A percentile compares a stretch with the other conserved stretches of the same genome.
These are phyloP conservation scores for Arvicanthis niloticus DNA, from an alignment of 2,113 vertebrate genomes.

Conservation along the genomic window DNA sequence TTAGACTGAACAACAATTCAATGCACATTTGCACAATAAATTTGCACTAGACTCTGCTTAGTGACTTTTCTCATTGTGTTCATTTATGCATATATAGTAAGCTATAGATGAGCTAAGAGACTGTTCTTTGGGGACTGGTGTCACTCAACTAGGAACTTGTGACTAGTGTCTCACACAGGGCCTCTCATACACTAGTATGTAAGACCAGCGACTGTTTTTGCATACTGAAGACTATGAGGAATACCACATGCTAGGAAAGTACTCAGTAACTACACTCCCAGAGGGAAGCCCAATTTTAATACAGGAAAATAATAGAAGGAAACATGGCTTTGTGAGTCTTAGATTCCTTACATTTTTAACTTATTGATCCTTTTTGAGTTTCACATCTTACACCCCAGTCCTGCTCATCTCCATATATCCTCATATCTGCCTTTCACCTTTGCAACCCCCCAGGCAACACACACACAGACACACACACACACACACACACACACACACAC, in stretches of 20 bases:
- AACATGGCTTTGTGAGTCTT: neutral
- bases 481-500: too few relatives aligned
- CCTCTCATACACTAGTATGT: neutral
- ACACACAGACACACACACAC: too few relatives aligned
- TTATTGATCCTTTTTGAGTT: neutral
- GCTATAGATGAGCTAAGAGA: neutral
- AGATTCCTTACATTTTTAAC: neutral
- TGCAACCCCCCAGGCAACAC: neutral
- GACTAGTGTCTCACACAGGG: neutral
- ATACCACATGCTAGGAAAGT: neutral
- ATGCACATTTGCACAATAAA: neutral
- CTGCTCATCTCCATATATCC: neutral
- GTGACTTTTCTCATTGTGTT: neutral
- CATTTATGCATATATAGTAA: neutral
- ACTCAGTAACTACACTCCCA: too few relatives aligned
- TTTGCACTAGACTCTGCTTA: neutral
- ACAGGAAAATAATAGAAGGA: neutral
- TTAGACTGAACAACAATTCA: neutral
- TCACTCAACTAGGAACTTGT: neutral
- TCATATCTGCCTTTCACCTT: neutral
- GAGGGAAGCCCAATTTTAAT: neutral
- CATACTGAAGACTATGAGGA: too few relatives aligned
- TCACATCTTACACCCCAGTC: neutral
- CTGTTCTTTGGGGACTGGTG: neutral
- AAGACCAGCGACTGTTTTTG: neutral